Evolutionary conservation across 2,797 vertebrate species (phyloP), one percentile per base, ranked within the genome.

Genomic region (Dallia pectoralis): DNA sequence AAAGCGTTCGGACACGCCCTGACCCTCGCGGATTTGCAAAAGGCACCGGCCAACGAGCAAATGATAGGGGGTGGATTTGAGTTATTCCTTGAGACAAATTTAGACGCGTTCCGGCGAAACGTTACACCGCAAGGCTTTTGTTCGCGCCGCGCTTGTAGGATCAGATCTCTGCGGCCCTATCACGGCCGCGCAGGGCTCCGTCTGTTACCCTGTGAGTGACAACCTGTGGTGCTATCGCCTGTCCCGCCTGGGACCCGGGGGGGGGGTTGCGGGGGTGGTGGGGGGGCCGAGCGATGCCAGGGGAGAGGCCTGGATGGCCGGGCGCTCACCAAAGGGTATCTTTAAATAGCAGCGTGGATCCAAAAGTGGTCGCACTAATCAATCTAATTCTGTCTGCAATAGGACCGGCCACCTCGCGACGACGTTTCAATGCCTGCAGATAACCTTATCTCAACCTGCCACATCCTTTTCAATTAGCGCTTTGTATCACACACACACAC

Each of bases 361-460:
- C 84, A 89, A 90, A 89, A 87, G 87, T 88, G 86, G 87, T 83
- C 88, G 76, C 69, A 81, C 87, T 87, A 89, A 91, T 91, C 89
- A 90, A 90, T 92, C 87, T 89, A 88, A 89, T 89, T 71, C 65
- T 47, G 14, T 90, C 90, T 90, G 88, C 87, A n/a, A n/a, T 86
- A 87, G 89, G 90, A 91, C 91, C 90, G 89, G 92, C 92, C 91
- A 89, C 93, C 91, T 87, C 93, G 59, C 91, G 89, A 85, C 89
- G 91, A 90, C 84, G 87, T 92, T 93, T 93, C 90, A 91, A 89
- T 92, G 94, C 92, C 90, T 93, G 93, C 91, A 95, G 95, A 97
- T 97, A 97, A 95, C 93, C 93, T 95, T 97, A 97, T 97, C 95
- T 96, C 95, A 94, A 96, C 94, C 95, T 95, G 93, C 95, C 95